A percentile compares a stretch with the other conserved stretches of the same genome.
Evolutionary conservation across 1,140 invertebrate genomes (phyloP).

Genomic region (Drosophila miranda): DNA sequence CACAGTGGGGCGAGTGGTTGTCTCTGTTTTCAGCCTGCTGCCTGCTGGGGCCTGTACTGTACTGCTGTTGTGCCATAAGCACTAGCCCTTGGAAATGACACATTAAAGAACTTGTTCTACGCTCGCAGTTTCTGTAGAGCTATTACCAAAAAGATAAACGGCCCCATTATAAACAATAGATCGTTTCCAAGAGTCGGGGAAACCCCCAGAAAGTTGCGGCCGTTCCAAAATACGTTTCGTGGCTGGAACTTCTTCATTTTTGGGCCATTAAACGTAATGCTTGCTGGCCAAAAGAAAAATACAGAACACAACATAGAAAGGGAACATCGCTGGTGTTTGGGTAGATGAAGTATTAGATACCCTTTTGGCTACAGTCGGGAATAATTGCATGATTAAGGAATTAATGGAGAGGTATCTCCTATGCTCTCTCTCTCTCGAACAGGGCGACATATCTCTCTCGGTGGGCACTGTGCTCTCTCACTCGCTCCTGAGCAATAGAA

Average conservation of each 20-base stretch:
- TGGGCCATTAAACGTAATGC: conserved; percentile 37
- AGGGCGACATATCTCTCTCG: too few relatives aligned
- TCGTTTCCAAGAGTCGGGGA: conserved; percentile 42
- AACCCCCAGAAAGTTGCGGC: conserved; percentile 16
- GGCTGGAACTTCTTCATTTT: conserved; percentile 48
- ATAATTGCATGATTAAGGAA: too few relatives aligned
- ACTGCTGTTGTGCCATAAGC: neutral
- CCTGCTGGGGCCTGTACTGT: too few relatives aligned
- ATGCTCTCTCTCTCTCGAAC: too few relatives aligned
- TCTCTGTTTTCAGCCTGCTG: conserved; percentile 1
- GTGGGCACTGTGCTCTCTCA: too few relatives aligned
- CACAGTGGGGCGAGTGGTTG: conserved; percentile 40
- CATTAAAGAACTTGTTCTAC: conserved; percentile 41
- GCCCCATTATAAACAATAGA: conserved; percentile 42
- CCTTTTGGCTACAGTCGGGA: too few relatives aligned
- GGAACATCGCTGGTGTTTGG: too few relatives aligned
- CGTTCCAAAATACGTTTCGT: conserved; percentile 31
- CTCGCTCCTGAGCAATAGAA: too few relatives aligned
- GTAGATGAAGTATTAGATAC: too few relatives aligned
- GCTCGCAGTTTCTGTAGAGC: neutral
- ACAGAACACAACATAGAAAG: conserved; percentile 1
- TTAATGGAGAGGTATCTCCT: too few relatives aligned
- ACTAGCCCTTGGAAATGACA: neutral
- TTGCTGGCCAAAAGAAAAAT: conserved; percentile 33
- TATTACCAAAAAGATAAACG: conserved; percentile 36